Evolutionary conservation across 2,888 invertebrate genomes (phyloP).

Genomic region (Heteromyza rotundicornis): DNA sequence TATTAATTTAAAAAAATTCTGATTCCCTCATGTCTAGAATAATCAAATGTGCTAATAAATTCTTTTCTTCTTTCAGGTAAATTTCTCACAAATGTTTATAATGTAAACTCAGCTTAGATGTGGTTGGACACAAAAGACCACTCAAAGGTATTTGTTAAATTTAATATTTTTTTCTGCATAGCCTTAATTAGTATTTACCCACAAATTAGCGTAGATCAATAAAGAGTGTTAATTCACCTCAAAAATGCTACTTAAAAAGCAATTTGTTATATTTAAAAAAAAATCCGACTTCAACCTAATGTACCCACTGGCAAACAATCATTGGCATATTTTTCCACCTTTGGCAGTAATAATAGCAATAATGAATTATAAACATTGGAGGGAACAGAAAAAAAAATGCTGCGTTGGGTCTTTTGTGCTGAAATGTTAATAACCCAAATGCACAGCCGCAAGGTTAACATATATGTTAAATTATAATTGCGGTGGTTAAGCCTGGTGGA

Average conservation of each 20-base stretch:
- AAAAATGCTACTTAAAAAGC: slow-evolving; percentile 4
- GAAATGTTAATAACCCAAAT: too few relatives aligned
- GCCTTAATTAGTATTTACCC: background rate
- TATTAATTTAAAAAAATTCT: background rate
- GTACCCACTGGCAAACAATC: too few relatives aligned
- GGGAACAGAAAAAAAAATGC: too few relatives aligned
- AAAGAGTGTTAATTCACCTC: background rate
- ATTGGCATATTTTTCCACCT: too few relatives aligned
- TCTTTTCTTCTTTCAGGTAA: slow-evolving; percentile 10
- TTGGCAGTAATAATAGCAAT: too few relatives aligned
- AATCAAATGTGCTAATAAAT: background rate
- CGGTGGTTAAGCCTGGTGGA: too few relatives aligned
- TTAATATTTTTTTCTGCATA: background rate
- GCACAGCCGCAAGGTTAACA: too few relatives aligned
- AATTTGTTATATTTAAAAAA: slow-evolving; percentile 2
- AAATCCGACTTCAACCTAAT: too few relatives aligned
- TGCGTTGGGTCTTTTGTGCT: too few relatives aligned
- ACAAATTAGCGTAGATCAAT: background rate
- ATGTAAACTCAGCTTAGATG: background rate
- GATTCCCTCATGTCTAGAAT: background rate
- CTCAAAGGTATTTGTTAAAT: background rate
- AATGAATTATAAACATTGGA: too few relatives aligned
- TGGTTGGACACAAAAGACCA: background rate
- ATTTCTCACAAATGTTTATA: background rate
- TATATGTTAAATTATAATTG: too few relatives aligned